phyloP scores from a whole-genome alignment of 1,140 invertebrate genomes.

The Dreissena polymorpha region DNA sequence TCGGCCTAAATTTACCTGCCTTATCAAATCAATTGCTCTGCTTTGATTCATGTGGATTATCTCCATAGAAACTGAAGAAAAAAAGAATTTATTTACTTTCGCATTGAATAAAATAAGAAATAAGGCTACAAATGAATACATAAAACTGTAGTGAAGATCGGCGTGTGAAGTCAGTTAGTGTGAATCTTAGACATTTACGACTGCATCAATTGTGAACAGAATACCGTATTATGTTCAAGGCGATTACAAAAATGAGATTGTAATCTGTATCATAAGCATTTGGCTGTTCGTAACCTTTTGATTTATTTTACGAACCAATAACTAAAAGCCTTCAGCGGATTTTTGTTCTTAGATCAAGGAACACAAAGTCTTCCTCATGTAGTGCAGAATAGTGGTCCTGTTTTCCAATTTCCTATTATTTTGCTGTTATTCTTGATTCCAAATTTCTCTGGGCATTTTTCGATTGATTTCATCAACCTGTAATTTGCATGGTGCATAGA shows the following conservation, averaged over 20 bases:
- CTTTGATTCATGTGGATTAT: constrained; percentile 4
- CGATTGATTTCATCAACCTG: too few species aligned
- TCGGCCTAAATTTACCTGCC: not conserved
- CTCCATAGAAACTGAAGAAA: not conserved
- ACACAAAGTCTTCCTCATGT: constrained; percentile 7
- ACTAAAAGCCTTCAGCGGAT: constrained; percentile 37
- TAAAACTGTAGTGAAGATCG: too few species aligned
- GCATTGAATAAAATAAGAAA: too few species aligned
- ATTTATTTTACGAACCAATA: constrained; percentile 45
- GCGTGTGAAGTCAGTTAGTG: too few species aligned
- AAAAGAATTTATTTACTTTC: not conserved
- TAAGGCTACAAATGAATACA: too few species aligned
- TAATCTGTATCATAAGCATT: constrained; percentile 45
- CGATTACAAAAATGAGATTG: constrained; percentile 28
- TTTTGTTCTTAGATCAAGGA: constrained; percentile 44
- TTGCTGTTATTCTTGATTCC: too few species aligned
- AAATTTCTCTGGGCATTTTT: too few species aligned
- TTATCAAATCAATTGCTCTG: not conserved
- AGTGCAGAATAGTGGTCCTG: not conserved
- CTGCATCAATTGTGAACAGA: too few species aligned
- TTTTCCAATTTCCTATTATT: not conserved
- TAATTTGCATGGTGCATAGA: too few species aligned
- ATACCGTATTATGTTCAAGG: too few species aligned
- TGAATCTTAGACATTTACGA: too few species aligned
- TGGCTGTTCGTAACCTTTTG: constrained; percentile 31